Conservation (phyloP, 2,797 vertebrate species). For the Gephyroberyx darwinii region DNA sequence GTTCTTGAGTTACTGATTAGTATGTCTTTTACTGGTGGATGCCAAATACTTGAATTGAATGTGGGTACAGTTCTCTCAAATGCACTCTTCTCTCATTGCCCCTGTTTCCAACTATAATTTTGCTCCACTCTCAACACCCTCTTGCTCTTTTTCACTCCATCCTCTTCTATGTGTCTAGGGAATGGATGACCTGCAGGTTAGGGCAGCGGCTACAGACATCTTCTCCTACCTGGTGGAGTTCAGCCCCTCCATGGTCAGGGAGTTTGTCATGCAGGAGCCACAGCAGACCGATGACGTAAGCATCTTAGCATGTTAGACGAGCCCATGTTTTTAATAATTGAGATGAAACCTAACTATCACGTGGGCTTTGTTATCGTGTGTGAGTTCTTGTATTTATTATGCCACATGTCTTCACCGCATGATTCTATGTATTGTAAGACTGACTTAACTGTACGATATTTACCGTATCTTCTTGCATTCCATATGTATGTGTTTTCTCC, state of each 20-base stretch:
- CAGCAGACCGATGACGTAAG: slow-evolving; percentile 96
- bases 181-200: slow-evolving; percentile 98
- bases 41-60: background rate
- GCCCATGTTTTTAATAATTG: background rate
- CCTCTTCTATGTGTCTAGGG: slow-evolving; percentile 78
- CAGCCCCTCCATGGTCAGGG: slow-evolving; percentile 98
- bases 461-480: slow-evolving; percentile 12
- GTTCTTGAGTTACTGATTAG: too few species aligned
- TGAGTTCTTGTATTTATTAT: too few species aligned
- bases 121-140: too few species aligned
- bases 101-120: background rate
- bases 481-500: slow-evolving; percentile 4
- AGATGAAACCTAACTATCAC: background rate
- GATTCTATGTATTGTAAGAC: background rate
- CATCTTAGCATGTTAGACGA: background rate
- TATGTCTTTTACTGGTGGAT: background rate
- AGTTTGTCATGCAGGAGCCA: slow-evolving; percentile 99
- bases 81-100: background rate
- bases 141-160: background rate
- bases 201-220: slow-evolving; percentile 97
- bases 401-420: too few species aligned
- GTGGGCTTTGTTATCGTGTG: background rate
- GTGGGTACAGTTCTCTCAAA: background rate
- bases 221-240: slow-evolving; percentile 99
- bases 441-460: background rate